These are phyloP conservation scores for Spodoptera litura DNA, from an alignment of 1,140 invertebrate species.

Conservation along the genomic window DNA sequence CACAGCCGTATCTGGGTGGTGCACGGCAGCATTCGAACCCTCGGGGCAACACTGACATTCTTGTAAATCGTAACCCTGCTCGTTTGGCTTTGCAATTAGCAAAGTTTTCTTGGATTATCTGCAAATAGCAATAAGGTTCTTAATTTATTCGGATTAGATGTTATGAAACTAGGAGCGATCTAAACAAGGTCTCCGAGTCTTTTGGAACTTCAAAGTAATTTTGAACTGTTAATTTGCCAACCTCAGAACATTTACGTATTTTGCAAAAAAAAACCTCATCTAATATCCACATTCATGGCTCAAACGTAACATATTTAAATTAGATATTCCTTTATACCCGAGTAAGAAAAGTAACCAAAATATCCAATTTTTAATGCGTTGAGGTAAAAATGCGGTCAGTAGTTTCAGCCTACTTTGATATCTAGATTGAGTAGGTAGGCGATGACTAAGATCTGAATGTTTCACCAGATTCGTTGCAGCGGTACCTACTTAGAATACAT, in stretches of 20 bases:
- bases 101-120: conserved; percentile 6
- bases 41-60: conserved; percentile 75
- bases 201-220: neutral
- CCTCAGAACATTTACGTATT: neutral
- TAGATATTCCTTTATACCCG: no score
- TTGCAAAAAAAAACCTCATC: no score
- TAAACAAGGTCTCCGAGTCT: no score
- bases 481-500: neutral
- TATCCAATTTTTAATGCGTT: neutral
- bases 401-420: conserved; percentile 23
- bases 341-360: no score
- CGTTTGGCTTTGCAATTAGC: neutral
- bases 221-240: no score
- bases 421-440: neutral
- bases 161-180: no score
- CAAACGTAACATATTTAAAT: no score
- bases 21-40: conserved; percentile 69
- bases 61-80: conserved; percentile 48
- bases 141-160: neutral
- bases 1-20: conserved; percentile 68
- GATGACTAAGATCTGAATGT: neutral
- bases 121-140: neutral
- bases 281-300: no score
- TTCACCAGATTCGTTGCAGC: neutral
- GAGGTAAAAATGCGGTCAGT: neutral